Percentiles rank a stretch among this genome's conserved stretches.
Conservation (phyloP, 2,888 invertebrate species). For the Beris chalybata region DNA sequence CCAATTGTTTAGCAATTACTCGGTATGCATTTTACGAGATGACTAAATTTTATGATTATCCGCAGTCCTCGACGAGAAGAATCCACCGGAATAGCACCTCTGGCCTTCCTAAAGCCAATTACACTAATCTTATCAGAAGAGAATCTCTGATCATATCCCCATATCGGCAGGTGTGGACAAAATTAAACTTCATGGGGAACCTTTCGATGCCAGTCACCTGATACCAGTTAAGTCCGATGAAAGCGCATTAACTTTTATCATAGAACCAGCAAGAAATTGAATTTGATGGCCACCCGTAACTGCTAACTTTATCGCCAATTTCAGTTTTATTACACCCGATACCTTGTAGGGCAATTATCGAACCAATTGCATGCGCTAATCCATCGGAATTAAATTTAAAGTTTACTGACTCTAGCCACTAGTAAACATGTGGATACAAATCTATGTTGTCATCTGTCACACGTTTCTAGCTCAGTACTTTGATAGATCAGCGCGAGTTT, state of each 20-base stretch:
- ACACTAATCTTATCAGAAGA: conserved; percentile 15
- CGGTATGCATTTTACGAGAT: conserved; percentile 20
- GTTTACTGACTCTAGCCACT: too few relatives aligned
- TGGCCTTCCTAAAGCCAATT: conserved; percentile 20
- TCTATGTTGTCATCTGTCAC: conserved; percentile 25
- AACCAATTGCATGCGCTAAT: too few relatives aligned
- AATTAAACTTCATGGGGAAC: conserved; percentile 24
- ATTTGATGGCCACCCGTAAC: conserved; percentile 3
- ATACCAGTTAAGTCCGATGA: too few relatives aligned
- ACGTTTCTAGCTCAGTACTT: conserved; percentile 18
- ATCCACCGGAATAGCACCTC: too few relatives aligned
- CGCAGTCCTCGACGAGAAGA: not conserved
- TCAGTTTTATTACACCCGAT: too few relatives aligned
- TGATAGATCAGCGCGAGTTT: conserved; percentile 26
- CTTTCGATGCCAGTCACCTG: not conserved
- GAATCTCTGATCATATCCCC: too few relatives aligned
- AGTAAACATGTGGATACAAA: not conserved
- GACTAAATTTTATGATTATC: conserved; percentile 24
- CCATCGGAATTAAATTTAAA: too few relatives aligned
- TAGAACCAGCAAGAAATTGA: conserved; percentile 10
- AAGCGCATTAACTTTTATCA: not conserved
- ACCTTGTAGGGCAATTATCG: too few relatives aligned
- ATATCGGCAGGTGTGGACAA: not conserved
- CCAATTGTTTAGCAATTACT: too few relatives aligned
- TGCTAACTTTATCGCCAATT: not conserved